These are phyloP conservation scores for Holothuria leucospilota DNA, from an alignment of 53 echinoderm and acorn worm species.

Conservation along the genomic window DNA sequence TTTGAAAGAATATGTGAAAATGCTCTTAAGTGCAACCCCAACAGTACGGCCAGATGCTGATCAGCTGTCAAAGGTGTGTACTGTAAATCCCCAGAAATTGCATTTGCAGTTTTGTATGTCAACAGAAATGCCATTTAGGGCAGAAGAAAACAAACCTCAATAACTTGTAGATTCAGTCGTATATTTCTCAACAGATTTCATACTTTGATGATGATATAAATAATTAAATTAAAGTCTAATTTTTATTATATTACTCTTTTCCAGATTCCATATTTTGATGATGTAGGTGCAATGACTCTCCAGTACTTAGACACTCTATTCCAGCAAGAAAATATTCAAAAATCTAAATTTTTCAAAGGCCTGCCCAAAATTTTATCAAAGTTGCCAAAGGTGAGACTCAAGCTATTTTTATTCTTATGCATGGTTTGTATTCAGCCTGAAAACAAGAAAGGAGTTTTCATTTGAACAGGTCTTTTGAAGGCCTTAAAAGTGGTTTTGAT, in stretches of 20 bases:
- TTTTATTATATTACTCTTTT: not conserved
- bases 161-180: too few relatives aligned
- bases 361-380: constrained; percentile 86
- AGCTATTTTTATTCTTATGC: not conserved
- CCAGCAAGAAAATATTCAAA: constrained; percentile 89
- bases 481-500: too few relatives aligned
- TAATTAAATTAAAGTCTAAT: too few relatives aligned
- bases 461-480: too few relatives aligned
- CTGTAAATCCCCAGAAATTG: too few relatives aligned
- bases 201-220: too few relatives aligned
- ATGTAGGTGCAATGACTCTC: constrained; percentile 90
- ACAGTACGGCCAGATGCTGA: constrained; percentile 95
- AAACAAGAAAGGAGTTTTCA: too few relatives aligned
- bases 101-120: too few relatives aligned
- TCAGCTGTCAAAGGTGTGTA: constrained; percentile 88
- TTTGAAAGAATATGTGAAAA: constrained; percentile 94
- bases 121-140: too few relatives aligned
- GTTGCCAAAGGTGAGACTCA: constrained; percentile 81
- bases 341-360: constrained; percentile 98
- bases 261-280: constrained; percentile 96
- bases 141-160: too few relatives aligned
- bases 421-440: too few relatives aligned
- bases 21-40: constrained; percentile 90
- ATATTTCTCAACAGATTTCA: not conserved
- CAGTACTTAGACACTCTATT: constrained; percentile 92